Percentiles rank a stretch among this genome's conserved stretches.
Evolutionary conservation across 2,797 vertebrate genomes (phyloP).

Genomic region (Epinephelus malabaricus): DNA sequence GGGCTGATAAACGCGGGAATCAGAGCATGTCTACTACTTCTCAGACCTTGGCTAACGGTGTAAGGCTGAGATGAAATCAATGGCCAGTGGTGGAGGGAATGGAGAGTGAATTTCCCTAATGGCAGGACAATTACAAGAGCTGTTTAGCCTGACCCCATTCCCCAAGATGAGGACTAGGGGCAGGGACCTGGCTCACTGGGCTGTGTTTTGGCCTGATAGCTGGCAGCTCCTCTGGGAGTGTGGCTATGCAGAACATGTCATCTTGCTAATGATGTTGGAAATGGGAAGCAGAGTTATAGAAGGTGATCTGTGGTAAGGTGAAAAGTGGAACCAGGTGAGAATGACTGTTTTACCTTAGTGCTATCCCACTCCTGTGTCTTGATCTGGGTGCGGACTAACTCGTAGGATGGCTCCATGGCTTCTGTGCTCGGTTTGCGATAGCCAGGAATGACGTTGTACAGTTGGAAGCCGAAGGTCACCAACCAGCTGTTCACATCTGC

Average conservation of each 20-base stretch:
- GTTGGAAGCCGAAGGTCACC: constrained; percentile 98
- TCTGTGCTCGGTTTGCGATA: constrained; percentile 94
- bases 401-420: constrained; percentile 95
- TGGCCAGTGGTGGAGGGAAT: constrained; percentile 81
- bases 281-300: constrained; percentile 11
- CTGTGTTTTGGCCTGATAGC: constrained; percentile 78
- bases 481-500: constrained; percentile 99
- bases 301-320: constrained; percentile 32
- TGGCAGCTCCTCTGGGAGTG: constrained; percentile 73
- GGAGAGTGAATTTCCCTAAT: constrained; percentile 88
- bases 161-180: constrained; percentile 74
- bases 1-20: constrained; percentile 83
- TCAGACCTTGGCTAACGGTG: constrained; percentile 80
- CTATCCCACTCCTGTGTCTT: constrained; percentile 99
- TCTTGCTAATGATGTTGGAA: constrained; percentile 65
- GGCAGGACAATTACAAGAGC: constrained; percentile 88
- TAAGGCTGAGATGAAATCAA: constrained; percentile 88
- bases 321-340: constrained; percentile 35
- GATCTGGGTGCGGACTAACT: constrained; percentile 94
- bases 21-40: constrained; percentile 80
- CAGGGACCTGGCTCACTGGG: constrained; percentile 71
- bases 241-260: constrained; percentile 69
- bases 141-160: constrained; percentile 86
- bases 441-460: constrained; percentile 98
- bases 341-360: constrained; percentile 89